phyloP scores from a whole-genome alignment of 2,113 vertebrate genomes.

The Bubo scandiacus region DNA sequence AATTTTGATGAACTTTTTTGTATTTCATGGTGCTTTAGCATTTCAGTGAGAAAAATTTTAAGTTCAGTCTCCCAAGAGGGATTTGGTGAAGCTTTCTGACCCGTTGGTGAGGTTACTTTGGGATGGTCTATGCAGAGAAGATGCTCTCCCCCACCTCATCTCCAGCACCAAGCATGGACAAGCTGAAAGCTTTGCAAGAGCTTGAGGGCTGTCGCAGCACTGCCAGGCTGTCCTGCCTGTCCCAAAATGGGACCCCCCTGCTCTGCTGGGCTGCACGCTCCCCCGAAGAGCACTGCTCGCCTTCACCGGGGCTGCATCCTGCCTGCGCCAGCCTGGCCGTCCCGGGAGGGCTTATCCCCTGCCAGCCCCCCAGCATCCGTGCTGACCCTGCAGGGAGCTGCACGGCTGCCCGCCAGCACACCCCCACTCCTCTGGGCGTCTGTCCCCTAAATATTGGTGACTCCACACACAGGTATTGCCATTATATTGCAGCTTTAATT shows the following conservation, averaged over 20 bases:
- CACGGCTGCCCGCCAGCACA: accelerated
- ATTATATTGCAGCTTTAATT: accelerated
- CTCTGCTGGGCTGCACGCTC: not conserved
- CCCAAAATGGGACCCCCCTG: accelerated
- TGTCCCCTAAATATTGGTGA: accelerated
- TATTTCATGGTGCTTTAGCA: not conserved
- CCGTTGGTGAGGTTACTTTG: not conserved
- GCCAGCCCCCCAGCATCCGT: not conserved
- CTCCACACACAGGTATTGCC: accelerated
- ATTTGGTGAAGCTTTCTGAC: not conserved
- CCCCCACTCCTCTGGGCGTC: too few species aligned
- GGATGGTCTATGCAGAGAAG: not conserved
- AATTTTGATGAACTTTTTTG: not conserved
- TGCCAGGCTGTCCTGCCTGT: not conserved
- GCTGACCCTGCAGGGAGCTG: not conserved
- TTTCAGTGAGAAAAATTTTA: not conserved
- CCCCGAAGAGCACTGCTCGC: accelerated
- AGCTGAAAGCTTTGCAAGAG: too few species aligned
- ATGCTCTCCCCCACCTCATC: not conserved
- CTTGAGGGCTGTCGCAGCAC: not conserved
- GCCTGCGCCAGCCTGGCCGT: not conserved
- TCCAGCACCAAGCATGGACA: too few species aligned
- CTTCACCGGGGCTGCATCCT: not conserved
- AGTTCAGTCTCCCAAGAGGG: too few species aligned
- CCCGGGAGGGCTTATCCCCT: not conserved